Evolutionary conservation across 2,888 invertebrate species (phyloP).

Genomic region (Tortricodes alternella): DNA sequence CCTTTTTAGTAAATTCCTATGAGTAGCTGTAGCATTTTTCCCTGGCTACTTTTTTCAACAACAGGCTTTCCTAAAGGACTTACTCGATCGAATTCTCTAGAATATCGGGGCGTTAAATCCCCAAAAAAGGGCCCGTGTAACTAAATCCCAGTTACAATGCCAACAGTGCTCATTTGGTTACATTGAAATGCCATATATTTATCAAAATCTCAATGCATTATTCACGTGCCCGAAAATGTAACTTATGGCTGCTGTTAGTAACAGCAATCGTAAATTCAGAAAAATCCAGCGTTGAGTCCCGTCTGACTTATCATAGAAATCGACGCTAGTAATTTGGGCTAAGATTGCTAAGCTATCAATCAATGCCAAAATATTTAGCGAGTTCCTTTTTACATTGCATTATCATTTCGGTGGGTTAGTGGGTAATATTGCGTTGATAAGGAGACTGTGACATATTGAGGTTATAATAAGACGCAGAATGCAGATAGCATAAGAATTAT

Average conservation of each 20-base stretch:
- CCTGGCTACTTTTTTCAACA: background rate
- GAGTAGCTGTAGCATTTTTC: no score
- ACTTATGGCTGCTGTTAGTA: background rate
- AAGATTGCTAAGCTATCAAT: constrained; percentile 53
- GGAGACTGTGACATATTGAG: constrained; percentile 1
- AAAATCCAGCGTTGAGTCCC: no score
- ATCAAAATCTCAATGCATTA: background rate
- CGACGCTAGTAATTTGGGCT: constrained; percentile 9
- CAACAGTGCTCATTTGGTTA: background rate
- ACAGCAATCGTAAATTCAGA: background rate
- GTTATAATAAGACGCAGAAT: constrained; percentile 13
- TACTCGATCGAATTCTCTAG: no score
- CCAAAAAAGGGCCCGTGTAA: no score
- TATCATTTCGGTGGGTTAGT: constrained; percentile 67
- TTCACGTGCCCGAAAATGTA: background rate
- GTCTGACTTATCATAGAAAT: background rate
- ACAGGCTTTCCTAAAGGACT: background rate
- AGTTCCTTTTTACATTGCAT: constrained; percentile 34
- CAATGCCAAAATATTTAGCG: constrained; percentile 49
- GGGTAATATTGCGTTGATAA: constrained; percentile 50
- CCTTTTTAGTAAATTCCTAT: no score
- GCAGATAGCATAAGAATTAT: background rate
- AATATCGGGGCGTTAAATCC: no score
- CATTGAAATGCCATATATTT: background rate
- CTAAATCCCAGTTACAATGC: background rate